These are phyloP conservation scores for Callimorpha dominula DNA, from an alignment of 2,888 invertebrate species.

Conservation along the genomic window DNA sequence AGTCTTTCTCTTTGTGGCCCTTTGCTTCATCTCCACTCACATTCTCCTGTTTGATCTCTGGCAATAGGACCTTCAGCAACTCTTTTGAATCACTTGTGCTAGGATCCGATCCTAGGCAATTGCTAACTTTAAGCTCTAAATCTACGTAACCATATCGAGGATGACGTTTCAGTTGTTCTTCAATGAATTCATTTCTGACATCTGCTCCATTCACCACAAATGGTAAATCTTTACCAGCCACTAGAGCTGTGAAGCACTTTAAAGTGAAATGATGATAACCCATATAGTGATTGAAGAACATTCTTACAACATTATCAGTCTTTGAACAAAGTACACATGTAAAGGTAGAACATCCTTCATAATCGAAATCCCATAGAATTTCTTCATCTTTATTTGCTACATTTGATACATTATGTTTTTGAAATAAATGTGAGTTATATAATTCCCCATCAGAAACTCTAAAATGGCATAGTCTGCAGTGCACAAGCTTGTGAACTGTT, in stretches of 20 bases:
- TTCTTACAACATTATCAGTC: conserved; percentile 60
- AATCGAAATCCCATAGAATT: conserved; percentile 72
- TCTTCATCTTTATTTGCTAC: conserved; percentile 67
- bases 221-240: conserved; percentile 74
- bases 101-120: conserved; percentile 34
- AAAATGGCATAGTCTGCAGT: conserved; percentile 80
- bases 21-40: conserved; percentile 49
- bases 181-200: conserved; percentile 72
- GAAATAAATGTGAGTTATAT: conserved; percentile 73
- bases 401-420: conserved; percentile 78
- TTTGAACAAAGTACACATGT: conserved; percentile 76
- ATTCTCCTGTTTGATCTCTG: conserved; percentile 62
- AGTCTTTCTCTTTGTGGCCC: conserved; percentile 45
- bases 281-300: conserved; percentile 80
- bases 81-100: conserved; percentile 47
- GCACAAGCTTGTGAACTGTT: conserved; percentile 71
- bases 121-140: conserved; percentile 56
- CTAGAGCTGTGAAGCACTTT: conserved; percentile 74
- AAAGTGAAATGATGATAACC: conserved; percentile 80
- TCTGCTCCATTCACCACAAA: conserved; percentile 77
- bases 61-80: conserved; percentile 56
- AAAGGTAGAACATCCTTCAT: conserved; percentile 67
- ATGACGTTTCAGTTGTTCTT: conserved; percentile 67
- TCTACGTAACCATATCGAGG: conserved; percentile 73
- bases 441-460: conserved; percentile 73